phyloP scores from a whole-genome alignment of 1,140 invertebrate genomes.

The Trichomalopsis sarcophagae region DNA sequence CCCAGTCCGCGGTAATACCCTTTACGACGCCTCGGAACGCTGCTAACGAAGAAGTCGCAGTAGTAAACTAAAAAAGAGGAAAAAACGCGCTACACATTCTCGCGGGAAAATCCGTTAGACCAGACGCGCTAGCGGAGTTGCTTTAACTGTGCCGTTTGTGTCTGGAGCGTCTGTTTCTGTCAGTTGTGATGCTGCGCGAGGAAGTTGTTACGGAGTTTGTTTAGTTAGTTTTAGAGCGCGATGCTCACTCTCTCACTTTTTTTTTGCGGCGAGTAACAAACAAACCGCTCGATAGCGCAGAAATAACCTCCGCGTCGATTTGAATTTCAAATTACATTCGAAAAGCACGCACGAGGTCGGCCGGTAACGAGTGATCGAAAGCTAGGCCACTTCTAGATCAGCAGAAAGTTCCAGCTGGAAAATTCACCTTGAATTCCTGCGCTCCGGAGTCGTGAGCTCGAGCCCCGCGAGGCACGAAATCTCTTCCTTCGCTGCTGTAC shows the following conservation, averaged over 20 bases:
- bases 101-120: neutral
- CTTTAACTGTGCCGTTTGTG: neutral
- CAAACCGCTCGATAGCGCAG: too few species aligned
- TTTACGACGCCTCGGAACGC: too few species aligned
- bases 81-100: neutral
- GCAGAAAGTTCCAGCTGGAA: neutral
- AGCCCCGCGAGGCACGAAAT: conserved; percentile 12
- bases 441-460: neutral
- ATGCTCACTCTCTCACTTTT: too few species aligned
- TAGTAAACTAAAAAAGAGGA: neutral
- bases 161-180: neutral
- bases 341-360: too few species aligned
- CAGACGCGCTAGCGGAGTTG: neutral
- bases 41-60: too few species aligned
- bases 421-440: neutral
- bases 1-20: too few species aligned
- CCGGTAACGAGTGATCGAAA: too few species aligned
- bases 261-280: too few species aligned
- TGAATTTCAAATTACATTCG: too few species aligned
- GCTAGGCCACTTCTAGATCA: neutral
- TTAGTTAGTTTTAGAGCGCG: too few species aligned
- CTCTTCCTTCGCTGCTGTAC: neutral
- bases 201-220: neutral
- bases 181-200: neutral
- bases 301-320: too few species aligned